phyloP scores from a whole-genome alignment of 2,797 vertebrate species.

The Rhyacichthys aspro region DNA sequence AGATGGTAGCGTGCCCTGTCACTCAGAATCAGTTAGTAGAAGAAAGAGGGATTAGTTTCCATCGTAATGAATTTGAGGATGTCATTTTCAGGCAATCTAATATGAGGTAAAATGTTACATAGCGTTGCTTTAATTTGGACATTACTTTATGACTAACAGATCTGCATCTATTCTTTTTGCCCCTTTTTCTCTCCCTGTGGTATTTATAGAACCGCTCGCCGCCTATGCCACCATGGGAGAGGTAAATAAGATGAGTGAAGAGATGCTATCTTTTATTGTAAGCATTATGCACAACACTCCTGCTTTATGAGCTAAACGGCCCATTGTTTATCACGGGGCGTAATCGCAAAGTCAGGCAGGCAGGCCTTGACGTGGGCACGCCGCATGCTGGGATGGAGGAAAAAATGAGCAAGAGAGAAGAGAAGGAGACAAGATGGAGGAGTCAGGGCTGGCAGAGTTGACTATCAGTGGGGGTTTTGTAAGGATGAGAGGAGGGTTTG shows the following conservation, averaged over 20 bases:
- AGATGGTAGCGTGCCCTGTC: too few relatives aligned
- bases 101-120: neutral
- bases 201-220: conserved; percentile 90
- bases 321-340: conserved; percentile 74
- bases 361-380: conserved; percentile 64
- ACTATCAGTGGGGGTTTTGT: conserved; percentile 76
- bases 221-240: conserved; percentile 79
- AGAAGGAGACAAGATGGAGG: conserved; percentile 70
- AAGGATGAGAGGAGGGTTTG: conserved; percentile 78
- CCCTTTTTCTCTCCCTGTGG: conserved; percentile 47
- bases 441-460: conserved; percentile 69
- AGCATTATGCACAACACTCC: conserved; percentile 87
- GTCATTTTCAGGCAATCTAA: neutral
- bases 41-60: too few relatives aligned
- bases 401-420: conserved; percentile 35
- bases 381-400: conserved; percentile 55
- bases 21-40: too few relatives aligned
- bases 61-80: too few relatives aligned
- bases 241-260: conserved; percentile 96
- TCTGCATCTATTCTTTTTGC: conserved; percentile 50
- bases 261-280: conserved; percentile 96
- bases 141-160: conserved; percentile 82
- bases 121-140: conserved; percentile 73
- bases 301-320: conserved; percentile 81
- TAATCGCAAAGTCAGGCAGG: conserved; percentile 68